A percentile compares a stretch with the other conserved stretches of the same genome.
phyloP scores from a whole-genome alignment of 2,113 vertebrate genomes.

The Cyanoliseus patagonus region DNA sequence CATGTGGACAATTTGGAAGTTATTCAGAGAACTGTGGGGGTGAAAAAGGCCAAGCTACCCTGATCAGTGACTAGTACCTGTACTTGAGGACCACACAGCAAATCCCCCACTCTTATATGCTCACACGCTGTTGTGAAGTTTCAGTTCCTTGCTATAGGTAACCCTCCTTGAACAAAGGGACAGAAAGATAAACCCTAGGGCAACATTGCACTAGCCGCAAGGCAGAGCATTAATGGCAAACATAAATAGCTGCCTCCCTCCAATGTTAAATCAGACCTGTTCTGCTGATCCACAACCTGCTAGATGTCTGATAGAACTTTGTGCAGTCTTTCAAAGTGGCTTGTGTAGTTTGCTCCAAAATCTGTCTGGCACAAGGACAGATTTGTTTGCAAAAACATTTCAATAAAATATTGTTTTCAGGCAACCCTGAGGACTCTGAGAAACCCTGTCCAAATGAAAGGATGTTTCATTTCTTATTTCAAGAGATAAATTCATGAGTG shows the following conservation, averaged over 20 bases:
- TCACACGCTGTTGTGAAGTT: not conserved
- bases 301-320: not conserved
- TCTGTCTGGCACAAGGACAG: not conserved
- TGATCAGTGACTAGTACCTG: rapidly evolving
- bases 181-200: not conserved
- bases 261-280: not conserved
- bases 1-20: not conserved
- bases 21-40: not conserved
- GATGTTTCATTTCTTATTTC: not conserved
- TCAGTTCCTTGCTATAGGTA: not conserved
- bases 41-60: not conserved
- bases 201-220: not conserved
- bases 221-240: not conserved
- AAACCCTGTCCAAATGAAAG: not conserved
- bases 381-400: not conserved
- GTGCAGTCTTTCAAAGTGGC: not conserved
- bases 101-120: not conserved
- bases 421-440: not conserved
- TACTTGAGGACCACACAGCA: not conserved
- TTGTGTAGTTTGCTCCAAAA: not conserved
- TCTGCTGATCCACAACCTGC: not conserved
- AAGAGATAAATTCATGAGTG: not conserved
- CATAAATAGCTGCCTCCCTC: not conserved
- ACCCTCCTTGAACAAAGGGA: not conserved
- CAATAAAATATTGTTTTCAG: not conserved